Evolutionary conservation across 2,113 vertebrate genomes (phyloP), one percentile per base, ranked within the genome.

Genomic region (Serinus canaria): DNA sequence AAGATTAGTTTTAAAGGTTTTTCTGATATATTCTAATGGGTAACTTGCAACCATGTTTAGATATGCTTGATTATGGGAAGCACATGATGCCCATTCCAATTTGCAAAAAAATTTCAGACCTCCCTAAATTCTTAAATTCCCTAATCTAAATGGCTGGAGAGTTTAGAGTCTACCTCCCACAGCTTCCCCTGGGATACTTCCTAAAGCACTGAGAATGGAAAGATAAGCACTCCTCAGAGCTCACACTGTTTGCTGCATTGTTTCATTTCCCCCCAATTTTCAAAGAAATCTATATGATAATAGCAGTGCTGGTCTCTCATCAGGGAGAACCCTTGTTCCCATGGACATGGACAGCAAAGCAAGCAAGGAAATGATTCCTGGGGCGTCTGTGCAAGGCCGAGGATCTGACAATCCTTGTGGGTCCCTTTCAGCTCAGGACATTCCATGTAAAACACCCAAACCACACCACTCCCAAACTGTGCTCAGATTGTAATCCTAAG

Each of bases 111-210:
- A 74, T 20, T 46, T 81, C 55, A 78, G 47, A 63, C 86, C 90
- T 95, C 86, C 83, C 60, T 72, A 90, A 87, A 92, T 83, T 93
- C 86, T 74, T 81, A 55, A 46, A 78, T 68, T 90, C 73, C 56
- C 52, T 78, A 63, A 83, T 77, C 76, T 83, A 33, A 81, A 68
- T 49, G 72, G 33, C 85, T 90, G 85, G 79, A 77, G 82, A 33
- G 60, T 73, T 83, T n/a, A 31, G 78, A 74, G 67, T 50, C 83
- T 83, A 80, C 85, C 79, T 94, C 86, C 86, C 69, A 63, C 77
- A 73, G 89, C 56, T 90, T 94, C 93, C 92, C 90, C 56, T 39
- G 73, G 41, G 79, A 44, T 81, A 90, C 81, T 95, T 96, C 83
- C 83, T 81, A 49, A 67, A 13, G 64, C 56, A 22, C 28, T 75